Evolutionary conservation across 2,888 invertebrate species (phyloP), one percentile per base, ranked within the genome.

Genomic region (Colostygia pectinataria): DNA sequence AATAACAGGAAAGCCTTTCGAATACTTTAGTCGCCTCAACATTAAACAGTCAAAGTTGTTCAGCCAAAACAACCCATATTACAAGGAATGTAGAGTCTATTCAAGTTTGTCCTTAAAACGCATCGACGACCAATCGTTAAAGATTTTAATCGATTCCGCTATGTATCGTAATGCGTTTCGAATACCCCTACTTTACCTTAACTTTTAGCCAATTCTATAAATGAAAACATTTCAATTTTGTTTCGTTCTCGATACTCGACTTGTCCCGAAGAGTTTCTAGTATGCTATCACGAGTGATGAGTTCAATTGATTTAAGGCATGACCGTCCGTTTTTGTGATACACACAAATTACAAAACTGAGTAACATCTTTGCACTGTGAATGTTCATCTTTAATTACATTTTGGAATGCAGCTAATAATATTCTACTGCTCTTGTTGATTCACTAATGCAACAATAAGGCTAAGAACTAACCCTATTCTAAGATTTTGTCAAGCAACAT

Each of bases 121-220:
- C 20, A 25, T 25, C 29, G 36, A 37, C 50, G 40, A 40, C 2
- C 24, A 27, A 31, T 28, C 25, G 20, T 25, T 9, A 41, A 43
- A 55, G 48, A 42, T 58, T 63, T 62, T 61, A 65, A 72, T 75
- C 74, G 72, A 69, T 70, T 65, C 67, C 72, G 68, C 68, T 70
- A 61, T 77, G 75, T 76, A 74, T 66, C 70, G 71, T 75, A 77
- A 80, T 74, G 71, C 73, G 63, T 74, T 70, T 61, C 66, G 70
- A 73, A 74, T 74, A 75, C 66, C 65, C 67, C 80, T 82, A 83
- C 76, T 57, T 71, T 74, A 76, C 65, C 71, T 68, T 68, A 69
- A 71, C 56, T 68, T 74, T 77, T 82, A 82, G 80, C 84, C 86
- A 84, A 84, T 84, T 77, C 71, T 80, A 77, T 73, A 81, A 82